Conservation (phyloP, 2,888 invertebrate species). For the Philonicus albiceps region DNA sequence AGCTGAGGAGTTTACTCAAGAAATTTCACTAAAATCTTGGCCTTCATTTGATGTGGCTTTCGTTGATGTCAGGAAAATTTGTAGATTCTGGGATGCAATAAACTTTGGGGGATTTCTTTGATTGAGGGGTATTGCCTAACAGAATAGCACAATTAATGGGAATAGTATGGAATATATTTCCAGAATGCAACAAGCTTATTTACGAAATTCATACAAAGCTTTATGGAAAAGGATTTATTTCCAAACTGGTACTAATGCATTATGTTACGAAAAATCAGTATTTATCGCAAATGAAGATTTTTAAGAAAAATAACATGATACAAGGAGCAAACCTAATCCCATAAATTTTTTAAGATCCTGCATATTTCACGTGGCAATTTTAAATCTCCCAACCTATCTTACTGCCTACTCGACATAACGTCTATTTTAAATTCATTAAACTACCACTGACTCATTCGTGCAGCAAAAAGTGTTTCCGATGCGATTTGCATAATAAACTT, state of each 20-base stretch:
- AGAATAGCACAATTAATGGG: neutral
- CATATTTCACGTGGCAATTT: too few relatives aligned
- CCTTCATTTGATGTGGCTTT: neutral
- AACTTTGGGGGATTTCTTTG: neutral
- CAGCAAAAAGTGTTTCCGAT: neutral
- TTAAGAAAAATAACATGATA: too few relatives aligned
- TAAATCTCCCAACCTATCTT: too few relatives aligned
- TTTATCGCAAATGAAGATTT: too few relatives aligned
- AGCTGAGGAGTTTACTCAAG: neutral
- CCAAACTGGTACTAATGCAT: too few relatives aligned
- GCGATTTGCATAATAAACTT: neutral
- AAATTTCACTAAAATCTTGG: neutral
- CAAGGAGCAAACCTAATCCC: too few relatives aligned
- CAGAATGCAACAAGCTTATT: too few relatives aligned
- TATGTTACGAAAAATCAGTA: too few relatives aligned
- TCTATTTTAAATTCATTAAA: neutral
- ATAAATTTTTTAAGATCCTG: too few relatives aligned
- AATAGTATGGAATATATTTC: neutral
- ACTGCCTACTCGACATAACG: neutral
- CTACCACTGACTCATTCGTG: neutral
- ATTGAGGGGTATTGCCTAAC: neutral
- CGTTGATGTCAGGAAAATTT: neutral
- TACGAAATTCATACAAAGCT: too few relatives aligned
- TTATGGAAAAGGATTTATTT: too few relatives aligned
- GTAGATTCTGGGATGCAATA: neutral